Evolutionary conservation across 2,113 vertebrate genomes (phyloP), one percentile per base, ranked within the genome.

Genomic region (Elgaria multicarinata): DNA sequence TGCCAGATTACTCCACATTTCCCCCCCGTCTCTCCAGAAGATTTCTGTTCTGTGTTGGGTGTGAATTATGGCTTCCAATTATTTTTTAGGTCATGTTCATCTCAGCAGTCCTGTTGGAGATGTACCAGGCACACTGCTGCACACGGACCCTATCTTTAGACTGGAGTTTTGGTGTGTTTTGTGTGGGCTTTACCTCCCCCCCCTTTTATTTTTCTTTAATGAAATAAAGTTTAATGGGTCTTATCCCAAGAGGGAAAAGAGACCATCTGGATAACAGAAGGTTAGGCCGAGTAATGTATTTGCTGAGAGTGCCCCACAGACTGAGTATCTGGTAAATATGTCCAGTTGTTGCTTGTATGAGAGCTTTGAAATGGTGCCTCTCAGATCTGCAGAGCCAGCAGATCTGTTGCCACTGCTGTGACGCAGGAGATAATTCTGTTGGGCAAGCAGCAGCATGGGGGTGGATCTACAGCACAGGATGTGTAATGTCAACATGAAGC

Each of bases 371-470:
- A 98, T 97, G 97, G 98, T 98, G 98, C 82, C 82, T 89, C 97
- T 98, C 96, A 90, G 96, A 97, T 96, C 96, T 98, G 98, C 97
- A 95, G 96, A 98, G 96, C 96, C 96, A 98, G 98, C 97, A 96
- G 96, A 97, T 97, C 98, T 97, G 97, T 96, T 98, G 97, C 97
- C 97, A 98, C 98, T 96, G 96, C 98, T 98, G 97, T 98, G 98
- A 99, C 98, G 98, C 98, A 98, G 98, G 97, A 99, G 98, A 99
- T 98, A 98, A 99, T 98, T 98, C 98, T 98, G 98, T 98, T 98
- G 98, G 97, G 97, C 97, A 97, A 96, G 96, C 97, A 95, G 97
- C 96, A 98, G 97, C 97, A 97, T 98, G 97, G 97, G 97, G 97
- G 97, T 98, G 98, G 97, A 97, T 98, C 97, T 96, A 95, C 97